These are phyloP conservation scores for Lytechinus variegatus DNA, from an alignment of 35 echinoderm and acorn worm genomes.

Conservation along the genomic window DNA sequence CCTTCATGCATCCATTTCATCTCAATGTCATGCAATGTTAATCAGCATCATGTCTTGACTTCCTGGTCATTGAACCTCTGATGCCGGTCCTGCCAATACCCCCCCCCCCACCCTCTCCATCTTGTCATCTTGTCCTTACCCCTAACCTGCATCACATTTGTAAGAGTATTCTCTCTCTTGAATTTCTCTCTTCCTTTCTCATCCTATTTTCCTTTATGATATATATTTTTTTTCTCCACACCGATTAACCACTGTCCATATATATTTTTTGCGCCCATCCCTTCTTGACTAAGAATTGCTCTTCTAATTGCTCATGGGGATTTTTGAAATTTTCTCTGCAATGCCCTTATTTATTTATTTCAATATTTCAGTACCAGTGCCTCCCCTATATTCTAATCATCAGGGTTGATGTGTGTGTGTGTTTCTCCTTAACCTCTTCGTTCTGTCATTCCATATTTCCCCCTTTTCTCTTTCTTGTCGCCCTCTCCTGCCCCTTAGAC, in stretches of 20 bases:
- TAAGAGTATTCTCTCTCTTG: neutral
- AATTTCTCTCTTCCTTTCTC: neutral
- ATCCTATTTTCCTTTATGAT: neutral
- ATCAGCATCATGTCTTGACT: conserved; percentile 36
- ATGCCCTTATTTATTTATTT: too few relatives aligned
- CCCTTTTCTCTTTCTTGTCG: neutral
- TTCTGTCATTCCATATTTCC: neutral
- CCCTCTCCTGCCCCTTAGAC: neutral
- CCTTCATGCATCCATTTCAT: conserved; percentile 23
- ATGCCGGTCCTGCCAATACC: neutral
- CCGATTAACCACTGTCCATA: neutral
- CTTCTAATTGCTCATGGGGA: too few relatives aligned
- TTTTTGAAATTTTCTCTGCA: too few relatives aligned
- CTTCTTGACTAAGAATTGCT: too few relatives aligned
- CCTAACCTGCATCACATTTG: neutral
- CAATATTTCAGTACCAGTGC: too few relatives aligned
- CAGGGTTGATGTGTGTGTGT: neutral
- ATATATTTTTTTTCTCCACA: neutral
- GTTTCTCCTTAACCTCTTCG: neutral
- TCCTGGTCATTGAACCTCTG: conserved; percentile 31
- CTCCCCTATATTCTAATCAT: too few relatives aligned
- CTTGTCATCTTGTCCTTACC: neutral
- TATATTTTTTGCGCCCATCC: too few relatives aligned
- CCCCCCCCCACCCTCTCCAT: neutral
- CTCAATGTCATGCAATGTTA: conserved; percentile 33